Percentiles rank a stretch among this genome's conserved stretches.
Evolutionary conservation across 2,113 vertebrate genomes (phyloP).

Genomic region (Romanogobio albipinnatus): DNA sequence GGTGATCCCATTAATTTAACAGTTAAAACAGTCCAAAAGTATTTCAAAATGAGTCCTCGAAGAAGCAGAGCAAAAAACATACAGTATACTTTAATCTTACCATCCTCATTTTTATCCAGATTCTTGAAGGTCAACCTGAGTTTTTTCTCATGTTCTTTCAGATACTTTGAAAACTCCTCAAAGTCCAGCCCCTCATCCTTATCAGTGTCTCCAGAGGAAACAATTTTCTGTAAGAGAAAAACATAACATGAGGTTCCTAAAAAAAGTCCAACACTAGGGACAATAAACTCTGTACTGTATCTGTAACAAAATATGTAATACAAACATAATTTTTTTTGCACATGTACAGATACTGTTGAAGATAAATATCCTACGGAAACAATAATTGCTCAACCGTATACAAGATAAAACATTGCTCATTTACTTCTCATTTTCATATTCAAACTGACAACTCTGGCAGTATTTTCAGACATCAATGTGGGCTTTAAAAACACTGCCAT

Average conservation of each 20-base stretch:
- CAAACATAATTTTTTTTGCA: not conserved
- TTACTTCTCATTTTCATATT: not conserved
- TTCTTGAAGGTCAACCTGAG: constrained; percentile 93
- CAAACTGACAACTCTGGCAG: not conserved
- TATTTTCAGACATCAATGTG: not conserved
- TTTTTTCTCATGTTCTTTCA: constrained; percentile 96
- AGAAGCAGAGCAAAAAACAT: not conserved
- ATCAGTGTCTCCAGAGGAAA: constrained; percentile 86
- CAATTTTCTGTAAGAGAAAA: constrained; percentile 84
- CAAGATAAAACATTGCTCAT: too few species aligned
- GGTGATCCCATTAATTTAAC: not conserved
- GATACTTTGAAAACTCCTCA: constrained; percentile 90
- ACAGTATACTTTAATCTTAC: constrained; percentile 67
- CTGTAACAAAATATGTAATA: not conserved
- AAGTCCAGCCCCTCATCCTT: constrained; percentile 90
- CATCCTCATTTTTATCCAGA: constrained; percentile 94
- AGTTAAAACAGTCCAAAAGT: not conserved
- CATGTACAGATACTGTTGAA: not conserved
- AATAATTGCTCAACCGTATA: not conserved
- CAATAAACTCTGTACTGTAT: not conserved
- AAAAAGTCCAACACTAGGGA: not conserved
- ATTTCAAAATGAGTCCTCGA: not conserved
- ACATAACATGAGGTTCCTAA: not conserved
- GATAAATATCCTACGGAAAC: not conserved
- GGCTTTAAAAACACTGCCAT: not conserved